Evolutionary conservation across 2,888 invertebrate species (phyloP).

Genomic region (Thelaira solivaga): DNA sequence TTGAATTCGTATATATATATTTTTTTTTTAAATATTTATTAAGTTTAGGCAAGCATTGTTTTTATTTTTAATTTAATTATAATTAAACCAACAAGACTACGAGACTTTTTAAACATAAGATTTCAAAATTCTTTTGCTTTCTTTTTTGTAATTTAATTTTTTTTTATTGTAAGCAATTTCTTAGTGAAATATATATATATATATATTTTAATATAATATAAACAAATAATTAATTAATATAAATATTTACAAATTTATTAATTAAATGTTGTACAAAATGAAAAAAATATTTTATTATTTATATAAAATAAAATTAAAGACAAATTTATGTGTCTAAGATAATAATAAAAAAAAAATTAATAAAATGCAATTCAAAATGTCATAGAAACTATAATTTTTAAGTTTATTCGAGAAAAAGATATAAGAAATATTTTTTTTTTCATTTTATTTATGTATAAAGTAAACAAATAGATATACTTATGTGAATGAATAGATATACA

Average conservation of each 20-base stretch:
- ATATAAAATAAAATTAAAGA: slow-evolving; percentile 62
- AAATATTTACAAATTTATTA: slow-evolving; percentile 12
- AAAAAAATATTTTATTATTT: slow-evolving; percentile 66
- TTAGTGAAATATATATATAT: too few relatives aligned
- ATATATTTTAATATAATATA: too few relatives aligned
- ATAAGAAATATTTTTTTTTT: slow-evolving; percentile 56
- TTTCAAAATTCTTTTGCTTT: slow-evolving; percentile 40
- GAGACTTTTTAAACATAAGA: slow-evolving; percentile 65
- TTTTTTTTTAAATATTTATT: slow-evolving; percentile 11
- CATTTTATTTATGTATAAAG: slow-evolving; percentile 25
- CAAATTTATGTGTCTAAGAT: slow-evolving; percentile 46
- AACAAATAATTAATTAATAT: slow-evolving; percentile 1
- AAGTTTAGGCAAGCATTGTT: background rate
- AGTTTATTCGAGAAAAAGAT: slow-evolving; percentile 59
- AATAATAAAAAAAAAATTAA: slow-evolving; percentile 6
- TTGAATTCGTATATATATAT: slow-evolving; percentile 30
- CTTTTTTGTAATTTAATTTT: slow-evolving; percentile 41
- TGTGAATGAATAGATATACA: slow-evolving; percentile 30
- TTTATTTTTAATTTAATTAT: slow-evolving; percentile 19
- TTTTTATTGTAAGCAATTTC: slow-evolving; percentile 27
- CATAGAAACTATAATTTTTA: slow-evolving; percentile 59
- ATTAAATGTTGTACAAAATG: slow-evolving; percentile 61
- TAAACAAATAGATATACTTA: slow-evolving; percentile 23
- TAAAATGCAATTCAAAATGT: slow-evolving; percentile 52
- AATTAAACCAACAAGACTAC: slow-evolving; percentile 66